phyloP scores from a whole-genome alignment of 2,888 invertebrate species.

The Xestia xanthographa region DNA sequence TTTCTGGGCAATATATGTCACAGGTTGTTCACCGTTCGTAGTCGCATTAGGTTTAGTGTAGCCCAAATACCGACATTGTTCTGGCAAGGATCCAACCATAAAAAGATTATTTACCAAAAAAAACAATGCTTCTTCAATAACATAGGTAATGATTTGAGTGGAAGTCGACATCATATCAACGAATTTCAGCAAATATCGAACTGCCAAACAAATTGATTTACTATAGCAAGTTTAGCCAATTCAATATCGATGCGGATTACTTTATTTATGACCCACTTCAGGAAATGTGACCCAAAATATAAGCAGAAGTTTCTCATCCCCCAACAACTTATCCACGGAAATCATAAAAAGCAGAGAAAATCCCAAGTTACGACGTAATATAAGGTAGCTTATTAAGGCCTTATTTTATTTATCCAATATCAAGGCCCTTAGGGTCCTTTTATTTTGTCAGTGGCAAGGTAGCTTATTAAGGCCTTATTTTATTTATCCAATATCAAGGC shows the following conservation, averaged over 20 bases:
- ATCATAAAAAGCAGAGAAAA: constrained; percentile 11
- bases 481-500: not conserved
- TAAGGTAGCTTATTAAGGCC: not conserved
- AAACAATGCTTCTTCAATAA: not conserved
- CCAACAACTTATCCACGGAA: not conserved
- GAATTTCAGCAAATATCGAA: not conserved
- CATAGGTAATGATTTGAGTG: not conserved
- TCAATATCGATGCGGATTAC: not conserved
- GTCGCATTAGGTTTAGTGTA: too few relatives aligned
- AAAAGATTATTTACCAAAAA: not conserved
- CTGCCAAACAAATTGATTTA: not conserved
- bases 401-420: constrained; percentile 3
- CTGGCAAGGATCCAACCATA: constrained; percentile 1
- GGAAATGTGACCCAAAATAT: not conserved
- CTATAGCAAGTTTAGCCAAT: not conserved
- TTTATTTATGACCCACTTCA: constrained; percentile 1
- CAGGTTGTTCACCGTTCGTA: not conserved
- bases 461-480: constrained; percentile 8
- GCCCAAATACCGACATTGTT: not conserved
- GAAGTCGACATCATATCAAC: not conserved
- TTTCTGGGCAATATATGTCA: too few relatives aligned
- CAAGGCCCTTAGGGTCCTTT: not conserved
- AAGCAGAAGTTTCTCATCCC: not conserved
- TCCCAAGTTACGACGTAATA: constrained; percentile 22
- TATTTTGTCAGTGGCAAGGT: not conserved